A percentile compares a stretch with the other conserved stretches of the same genome.
phyloP scores from a whole-genome alignment of 2,113 vertebrate species.

The Spilogale gracilis region DNA sequence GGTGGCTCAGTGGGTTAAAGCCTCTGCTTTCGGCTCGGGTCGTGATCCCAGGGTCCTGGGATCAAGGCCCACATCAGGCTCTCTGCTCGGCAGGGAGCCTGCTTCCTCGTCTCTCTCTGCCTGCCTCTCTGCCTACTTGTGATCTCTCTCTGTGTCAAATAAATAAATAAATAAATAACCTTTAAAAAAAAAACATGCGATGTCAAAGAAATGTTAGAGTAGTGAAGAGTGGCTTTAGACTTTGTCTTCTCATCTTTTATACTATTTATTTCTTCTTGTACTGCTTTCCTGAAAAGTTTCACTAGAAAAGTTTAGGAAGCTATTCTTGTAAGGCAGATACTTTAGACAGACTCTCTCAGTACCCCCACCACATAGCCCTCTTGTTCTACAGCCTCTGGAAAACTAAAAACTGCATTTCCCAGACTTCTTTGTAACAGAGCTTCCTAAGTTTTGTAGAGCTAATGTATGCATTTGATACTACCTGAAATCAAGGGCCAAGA shows the following conservation, averaged over 20 bases:
- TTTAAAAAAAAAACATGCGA: slow-evolving; percentile 1
- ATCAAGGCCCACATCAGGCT: no score
- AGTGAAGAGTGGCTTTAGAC: not conserved
- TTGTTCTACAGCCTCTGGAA: not conserved
- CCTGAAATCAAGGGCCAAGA: not conserved
- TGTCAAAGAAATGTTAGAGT: not conserved
- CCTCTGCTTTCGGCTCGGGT: no score
- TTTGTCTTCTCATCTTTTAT: not conserved
- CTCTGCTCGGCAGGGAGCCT: no score
- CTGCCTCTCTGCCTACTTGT: no score
- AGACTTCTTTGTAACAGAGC: not conserved
- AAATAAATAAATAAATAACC: no score
- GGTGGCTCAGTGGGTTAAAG: no score
- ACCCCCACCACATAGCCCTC: not conserved
- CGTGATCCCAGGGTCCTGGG: no score
- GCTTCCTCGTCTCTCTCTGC: no score
- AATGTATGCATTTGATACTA: not conserved
- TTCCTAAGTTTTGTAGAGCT: not conserved
- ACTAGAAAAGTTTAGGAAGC: not conserved
- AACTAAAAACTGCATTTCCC: not conserved
- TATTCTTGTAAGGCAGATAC: not conserved
- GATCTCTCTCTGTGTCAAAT: no score
- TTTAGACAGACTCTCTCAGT: not conserved
- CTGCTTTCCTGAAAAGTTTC: not conserved
- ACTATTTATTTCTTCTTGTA: not conserved